phyloP scores from a whole-genome alignment of 2,797 vertebrate species.

The Sparidentex hasta region DNA sequence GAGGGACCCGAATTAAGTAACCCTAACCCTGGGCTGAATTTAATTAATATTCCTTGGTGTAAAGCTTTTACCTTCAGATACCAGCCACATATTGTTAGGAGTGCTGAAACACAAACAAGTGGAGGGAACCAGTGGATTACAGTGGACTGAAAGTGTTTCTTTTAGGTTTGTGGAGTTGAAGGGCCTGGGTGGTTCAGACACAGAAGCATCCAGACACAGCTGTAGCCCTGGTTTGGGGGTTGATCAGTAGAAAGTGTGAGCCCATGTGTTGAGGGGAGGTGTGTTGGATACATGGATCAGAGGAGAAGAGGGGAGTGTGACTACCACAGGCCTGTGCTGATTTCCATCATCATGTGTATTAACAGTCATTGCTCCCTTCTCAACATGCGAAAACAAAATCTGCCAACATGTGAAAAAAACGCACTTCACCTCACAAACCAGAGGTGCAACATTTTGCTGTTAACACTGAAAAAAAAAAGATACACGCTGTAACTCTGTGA shows the following conservation, averaged over 20 bases:
- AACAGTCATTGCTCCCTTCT: slow-evolving; percentile 37
- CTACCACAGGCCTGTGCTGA: slow-evolving; percentile 34
- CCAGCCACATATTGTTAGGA: background rate
- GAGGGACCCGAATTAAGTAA: background rate
- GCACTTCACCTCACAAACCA: background rate
- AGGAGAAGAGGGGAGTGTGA: slow-evolving; percentile 15
- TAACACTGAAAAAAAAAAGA: background rate
- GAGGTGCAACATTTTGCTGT: background rate
- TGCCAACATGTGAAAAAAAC: slow-evolving; percentile 3
- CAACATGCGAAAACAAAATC: background rate
- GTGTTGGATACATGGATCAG: slow-evolving; percentile 18
- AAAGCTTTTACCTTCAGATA: background rate
- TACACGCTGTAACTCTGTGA: background rate
- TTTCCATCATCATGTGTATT: slow-evolving; percentile 56
- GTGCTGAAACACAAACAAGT: background rate
- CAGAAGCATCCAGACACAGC: background rate
- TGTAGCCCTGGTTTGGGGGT: background rate
- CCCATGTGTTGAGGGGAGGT: slow-evolving; percentile 8
- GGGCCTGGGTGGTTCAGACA: too few species aligned
- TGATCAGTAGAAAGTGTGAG: slow-evolving; percentile 6
- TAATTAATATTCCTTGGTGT: background rate
- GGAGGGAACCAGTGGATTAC: too few species aligned
- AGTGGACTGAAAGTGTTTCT: background rate
- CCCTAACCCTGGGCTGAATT: background rate
- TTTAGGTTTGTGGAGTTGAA: background rate